These are phyloP conservation scores for Ammodytes marinus DNA, from an alignment of 2,113 vertebrate species.

Conservation along the genomic window DNA sequence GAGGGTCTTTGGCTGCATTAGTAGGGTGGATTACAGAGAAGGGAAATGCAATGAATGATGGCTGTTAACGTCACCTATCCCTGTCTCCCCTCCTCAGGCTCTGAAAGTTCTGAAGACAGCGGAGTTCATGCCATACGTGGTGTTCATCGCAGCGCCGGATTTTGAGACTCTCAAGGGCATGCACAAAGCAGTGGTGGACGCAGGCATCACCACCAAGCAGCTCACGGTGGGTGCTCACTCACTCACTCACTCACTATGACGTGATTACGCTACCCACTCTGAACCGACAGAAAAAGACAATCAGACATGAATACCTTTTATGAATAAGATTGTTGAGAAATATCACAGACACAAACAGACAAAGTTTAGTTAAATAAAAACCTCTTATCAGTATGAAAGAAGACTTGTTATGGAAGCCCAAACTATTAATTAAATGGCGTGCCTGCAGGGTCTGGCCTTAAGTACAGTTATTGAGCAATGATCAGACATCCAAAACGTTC, in stretches of 20 bases:
- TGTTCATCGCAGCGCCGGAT: constrained; percentile 96
- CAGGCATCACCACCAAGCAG: constrained; percentile 95
- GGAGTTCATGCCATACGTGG: constrained; percentile 99
- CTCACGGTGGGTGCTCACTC: constrained; percentile 88
- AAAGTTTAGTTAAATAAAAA: too few relatives aligned
- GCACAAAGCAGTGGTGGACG: constrained; percentile 97
- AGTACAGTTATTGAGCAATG: not conserved
- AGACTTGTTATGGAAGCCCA: too few relatives aligned
- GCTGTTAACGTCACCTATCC: not conserved
- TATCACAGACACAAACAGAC: too few relatives aligned
- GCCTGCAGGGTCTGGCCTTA: too few relatives aligned
- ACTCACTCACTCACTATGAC: not conserved
- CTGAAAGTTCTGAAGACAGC: constrained; percentile 95
- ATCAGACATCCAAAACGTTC: not conserved
- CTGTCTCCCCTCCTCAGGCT: constrained; percentile 83
- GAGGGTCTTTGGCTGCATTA: not conserved
- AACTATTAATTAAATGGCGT: too few relatives aligned
- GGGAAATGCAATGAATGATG: not conserved
- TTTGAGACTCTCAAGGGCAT: constrained; percentile 93
- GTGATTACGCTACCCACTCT: not conserved
- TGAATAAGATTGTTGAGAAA: too few relatives aligned
- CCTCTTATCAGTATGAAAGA: too few relatives aligned
- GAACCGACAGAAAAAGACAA: not conserved
- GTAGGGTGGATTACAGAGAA: not conserved
- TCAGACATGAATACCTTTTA: too few relatives aligned